Evolutionary conservation across 2,113 vertebrate species (phyloP).

Genomic region (Pantherophis guttatus): DNA sequence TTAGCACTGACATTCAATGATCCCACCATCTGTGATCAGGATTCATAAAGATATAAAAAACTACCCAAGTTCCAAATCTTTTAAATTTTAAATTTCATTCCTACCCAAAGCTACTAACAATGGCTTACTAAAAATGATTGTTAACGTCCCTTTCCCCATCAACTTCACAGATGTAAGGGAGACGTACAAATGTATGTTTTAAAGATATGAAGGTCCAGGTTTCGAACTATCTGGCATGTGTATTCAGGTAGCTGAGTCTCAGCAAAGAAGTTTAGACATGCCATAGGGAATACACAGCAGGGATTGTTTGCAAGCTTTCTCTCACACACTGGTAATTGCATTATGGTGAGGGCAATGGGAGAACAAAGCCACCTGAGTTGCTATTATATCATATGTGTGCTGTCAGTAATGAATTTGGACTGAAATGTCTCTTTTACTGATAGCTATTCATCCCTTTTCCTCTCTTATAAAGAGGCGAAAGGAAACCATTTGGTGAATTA

Average conservation of each 20-base stretch:
- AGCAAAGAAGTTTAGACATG: not conserved
- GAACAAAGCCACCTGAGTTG: not conserved
- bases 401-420: slow-evolving; percentile 6
- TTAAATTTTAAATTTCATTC: not conserved
- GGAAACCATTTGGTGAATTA: not conserved
- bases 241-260: not conserved
- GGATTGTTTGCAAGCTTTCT: not conserved
- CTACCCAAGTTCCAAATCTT: not conserved
- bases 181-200: not conserved
- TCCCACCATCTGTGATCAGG: not conserved
- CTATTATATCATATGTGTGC: slow-evolving; percentile 25
- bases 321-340: not conserved
- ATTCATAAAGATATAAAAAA: not conserved
- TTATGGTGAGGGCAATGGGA: not conserved
- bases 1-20: not conserved
- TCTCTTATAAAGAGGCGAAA: not conserved
- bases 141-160: not conserved
- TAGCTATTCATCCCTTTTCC: not conserved
- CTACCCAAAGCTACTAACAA: not conserved
- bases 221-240: not conserved
- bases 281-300: not conserved
- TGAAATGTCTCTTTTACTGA: slow-evolving; percentile 29
- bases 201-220: not conserved
- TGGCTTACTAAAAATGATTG: not conserved
- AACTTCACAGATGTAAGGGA: not conserved